These are phyloP conservation scores for Drosophila histrio DNA, from an alignment of 2,888 invertebrate species.

Conservation along the genomic window DNA sequence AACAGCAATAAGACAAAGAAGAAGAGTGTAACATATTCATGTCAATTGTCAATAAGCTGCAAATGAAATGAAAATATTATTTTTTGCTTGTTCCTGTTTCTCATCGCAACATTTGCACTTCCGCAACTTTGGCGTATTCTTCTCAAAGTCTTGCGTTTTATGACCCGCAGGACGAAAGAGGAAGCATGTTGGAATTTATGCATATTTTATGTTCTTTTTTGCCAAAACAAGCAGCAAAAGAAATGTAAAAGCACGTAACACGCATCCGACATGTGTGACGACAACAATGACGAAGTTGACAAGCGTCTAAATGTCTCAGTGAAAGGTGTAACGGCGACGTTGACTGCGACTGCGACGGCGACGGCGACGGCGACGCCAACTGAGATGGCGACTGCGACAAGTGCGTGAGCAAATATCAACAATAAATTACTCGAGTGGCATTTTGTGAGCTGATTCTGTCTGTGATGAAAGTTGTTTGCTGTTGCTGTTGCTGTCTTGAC, in stretches of 20 bases:
- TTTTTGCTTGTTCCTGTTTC: conserved; percentile 22
- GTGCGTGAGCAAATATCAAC: conserved; percentile 73
- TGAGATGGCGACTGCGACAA: conserved; percentile 33
- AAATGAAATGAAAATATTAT: conserved; percentile 80
- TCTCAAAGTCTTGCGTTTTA: conserved; percentile 49
- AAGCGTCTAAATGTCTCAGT: conserved; percentile 33
- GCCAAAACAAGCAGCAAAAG: conserved; percentile 44
- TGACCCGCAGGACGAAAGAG: conserved; percentile 33
- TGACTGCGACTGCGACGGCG: conserved; percentile 3
- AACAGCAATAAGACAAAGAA: conserved; percentile 15
- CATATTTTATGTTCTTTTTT: conserved; percentile 74
- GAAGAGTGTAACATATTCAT: conserved; percentile 63
- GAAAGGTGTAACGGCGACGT: conserved; percentile 55
- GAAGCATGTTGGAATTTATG: conserved; percentile 73
- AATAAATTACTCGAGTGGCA: conserved; percentile 56
- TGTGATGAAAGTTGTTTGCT: conserved; percentile 50
- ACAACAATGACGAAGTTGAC: conserved; percentile 48
- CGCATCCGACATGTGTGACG: conserved; percentile 75
- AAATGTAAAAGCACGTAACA: conserved; percentile 47
- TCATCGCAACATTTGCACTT: conserved; percentile 60
- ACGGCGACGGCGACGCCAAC: background rate
- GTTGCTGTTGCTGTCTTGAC: conserved; percentile 6
- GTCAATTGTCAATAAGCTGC: conserved; percentile 82
- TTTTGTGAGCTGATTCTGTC: conserved; percentile 31
- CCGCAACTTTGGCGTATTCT: conserved; percentile 31